Base-by-base conservation (phyloP, 2,888 invertebrate species). In the Gnatocerus cornutus region DNA sequence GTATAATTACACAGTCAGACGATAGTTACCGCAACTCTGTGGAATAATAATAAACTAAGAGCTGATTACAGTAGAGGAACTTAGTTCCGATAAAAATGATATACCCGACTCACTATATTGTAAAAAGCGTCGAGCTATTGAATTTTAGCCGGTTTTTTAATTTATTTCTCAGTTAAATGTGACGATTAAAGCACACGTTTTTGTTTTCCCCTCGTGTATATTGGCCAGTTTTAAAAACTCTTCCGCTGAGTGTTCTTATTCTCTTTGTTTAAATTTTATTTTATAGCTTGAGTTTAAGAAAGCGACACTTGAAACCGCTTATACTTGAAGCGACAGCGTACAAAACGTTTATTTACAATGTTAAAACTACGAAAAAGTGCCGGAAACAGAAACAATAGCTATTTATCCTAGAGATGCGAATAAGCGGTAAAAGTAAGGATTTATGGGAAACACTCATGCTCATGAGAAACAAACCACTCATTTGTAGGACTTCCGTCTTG, bases 401-500 rank as follows among this genome's bases (percentile, higher is more conserved):
- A 52, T 43, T 52, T 63, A 27, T 43, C 12, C 7, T 27, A 37
- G 3, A 52, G 33, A 63, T 59, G 46, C 30, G 43, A 63, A 52
- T 43, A 41, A 63, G 37, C 41, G 29, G 41, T 43, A 52, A 52
- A 52, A 52, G 52, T 52, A 46, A 52, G 43, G 29, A 52, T 63
- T 50, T 50, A 29, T 52, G 63, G 52, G 8, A 63, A 52, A 27
- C 43, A 45, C 64, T 46, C 64, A 55, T 53, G 53, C 64, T 46
- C 64, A 55, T 53, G 53, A 63, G 63, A 63, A 53, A 41, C 21
- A 39, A 63, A 21, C 52, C 43, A 63, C 53, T 63, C 63, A 63
- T 63, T 63, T 14, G 33, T 14, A 29, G 41, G 48, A 53, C 48
- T 33, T 45, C 30, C 30, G 59, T 59, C 55, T 46, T 55, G 55